phyloP scores from a whole-genome alignment of 2,888 invertebrate genomes.

The Fissipunctia ypsillon region DNA sequence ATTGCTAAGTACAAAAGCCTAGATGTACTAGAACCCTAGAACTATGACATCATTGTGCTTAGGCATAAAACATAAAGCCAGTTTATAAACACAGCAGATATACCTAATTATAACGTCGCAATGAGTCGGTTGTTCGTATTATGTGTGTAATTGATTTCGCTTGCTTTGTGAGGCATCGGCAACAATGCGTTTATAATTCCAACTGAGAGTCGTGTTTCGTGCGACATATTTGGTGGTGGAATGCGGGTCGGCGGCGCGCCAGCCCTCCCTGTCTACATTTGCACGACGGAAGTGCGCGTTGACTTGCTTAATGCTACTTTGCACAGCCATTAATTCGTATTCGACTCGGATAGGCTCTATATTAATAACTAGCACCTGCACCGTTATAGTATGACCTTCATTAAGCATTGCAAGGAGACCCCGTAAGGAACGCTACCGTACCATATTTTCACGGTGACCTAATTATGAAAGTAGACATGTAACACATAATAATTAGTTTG shows the following conservation, averaged over 20 bases:
- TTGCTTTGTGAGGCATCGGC: conserved; percentile 68
- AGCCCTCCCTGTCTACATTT: conserved; percentile 72
- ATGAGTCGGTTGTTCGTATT: conserved; percentile 47
- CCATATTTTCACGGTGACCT: conserved; percentile 69
- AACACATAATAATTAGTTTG: conserved; percentile 47
- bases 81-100: conserved; percentile 41
- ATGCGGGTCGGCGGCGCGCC: conserved; percentile 78
- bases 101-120: conserved; percentile 32
- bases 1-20: background rate
- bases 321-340: conserved; percentile 80
- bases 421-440: conserved; percentile 68
- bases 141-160: conserved; percentile 73
- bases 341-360: conserved; percentile 71
- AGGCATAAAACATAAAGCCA: conserved; percentile 12
- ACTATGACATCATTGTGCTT: conserved; percentile 30
- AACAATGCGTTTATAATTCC: conserved; percentile 84
- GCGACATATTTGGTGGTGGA: conserved; percentile 85
- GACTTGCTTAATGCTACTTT: conserved; percentile 72
- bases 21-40: conserved; percentile 28
- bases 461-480: conserved; percentile 62
- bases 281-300: conserved; percentile 77
- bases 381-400: conserved; percentile 77
- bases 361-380: conserved; percentile 73
- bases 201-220: conserved; percentile 77
- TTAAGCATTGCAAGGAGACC: conserved; percentile 74